Evolutionary conservation across 2,113 vertebrate species (phyloP), one percentile per base, ranked within the genome.

Genomic region (Columba janthina): DNA sequence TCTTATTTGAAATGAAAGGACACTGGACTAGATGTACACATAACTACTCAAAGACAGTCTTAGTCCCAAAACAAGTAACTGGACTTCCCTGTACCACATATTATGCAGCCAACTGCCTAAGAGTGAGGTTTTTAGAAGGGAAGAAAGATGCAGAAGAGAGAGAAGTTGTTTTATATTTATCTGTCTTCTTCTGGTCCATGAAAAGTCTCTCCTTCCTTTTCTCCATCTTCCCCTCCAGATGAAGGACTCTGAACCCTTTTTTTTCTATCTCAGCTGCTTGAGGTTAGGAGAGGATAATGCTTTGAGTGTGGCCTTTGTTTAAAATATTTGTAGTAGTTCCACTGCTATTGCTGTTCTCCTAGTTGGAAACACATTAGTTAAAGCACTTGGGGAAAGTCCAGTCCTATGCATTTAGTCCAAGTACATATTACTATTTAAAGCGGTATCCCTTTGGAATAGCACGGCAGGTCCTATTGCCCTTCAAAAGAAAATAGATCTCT

Each of bases 21-120:
- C 0, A 0, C 44, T 85, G 44, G 21, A 29, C 1, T 8, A 85
- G 22, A 20, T 70, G 46, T 22, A n/a, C 1, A 3, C 1, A 2
- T 17, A 40, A 18, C 25, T 64, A 20, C 25, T 85, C 26, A 58
- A 56, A 70, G 44, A 36, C 31, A 65, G 38, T 81, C 36, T 40
- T 48, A 29, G 67, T 61, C 24, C 62, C 17, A 11, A 58, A 29
- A n/a, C 1, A 26, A 21, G 10, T 21, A 4, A 24, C 19, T 58
- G 26, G n/a, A 18, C 32, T 83, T 79, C 31, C 4, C 25, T 31
- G 19, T 28, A 19, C 7, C 36, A n/a, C 15, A n/a, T 2, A 0
- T 10, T 73, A 31, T 17, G 22, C 15, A 42, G 28, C 29, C 19
- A 71, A 12, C 12, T 8, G 7, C 19, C n/a, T 36, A 46, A 62